These are phyloP conservation scores for Corbicula japonica DNA, from an alignment of 2,888 invertebrate genomes.

Conservation along the genomic window DNA sequence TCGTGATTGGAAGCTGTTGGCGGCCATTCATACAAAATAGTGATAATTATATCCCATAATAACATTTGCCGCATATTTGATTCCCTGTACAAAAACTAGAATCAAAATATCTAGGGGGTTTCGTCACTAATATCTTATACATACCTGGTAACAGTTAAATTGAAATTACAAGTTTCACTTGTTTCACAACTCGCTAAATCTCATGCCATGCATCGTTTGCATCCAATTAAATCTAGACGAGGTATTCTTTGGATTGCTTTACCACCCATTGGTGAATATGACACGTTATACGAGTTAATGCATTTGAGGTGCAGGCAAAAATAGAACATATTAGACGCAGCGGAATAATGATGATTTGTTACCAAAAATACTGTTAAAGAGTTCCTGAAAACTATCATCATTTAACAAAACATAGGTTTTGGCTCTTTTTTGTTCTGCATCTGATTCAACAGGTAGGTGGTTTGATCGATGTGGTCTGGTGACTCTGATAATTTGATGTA, in stretches of 20 bases:
- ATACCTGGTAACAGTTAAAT: neutral
- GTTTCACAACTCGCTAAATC: slow-evolving; percentile 1
- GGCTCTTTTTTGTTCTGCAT: no score
- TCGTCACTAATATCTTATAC: slow-evolving; percentile 1
- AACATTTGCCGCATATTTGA: no score
- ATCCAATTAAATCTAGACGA: slow-evolving; percentile 12
- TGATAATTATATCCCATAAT: no score
- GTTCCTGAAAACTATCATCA: no score
- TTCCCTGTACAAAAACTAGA: no score
- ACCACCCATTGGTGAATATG: slow-evolving; percentile 7
- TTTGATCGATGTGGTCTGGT: no score
- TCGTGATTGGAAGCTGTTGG: no score
- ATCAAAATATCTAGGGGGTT: neutral
- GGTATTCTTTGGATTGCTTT: slow-evolving; percentile 1
- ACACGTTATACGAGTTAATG: neutral
- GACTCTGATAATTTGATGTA: no score
- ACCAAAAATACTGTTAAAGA: neutral
- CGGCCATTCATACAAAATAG: no score
- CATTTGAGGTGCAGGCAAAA: slow-evolving; percentile 9
- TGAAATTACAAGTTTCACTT: slow-evolving; percentile 1
- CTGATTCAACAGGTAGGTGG: no score
- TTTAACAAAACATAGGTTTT: no score
- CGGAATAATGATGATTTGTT: slow-evolving; percentile 13
- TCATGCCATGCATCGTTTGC: slow-evolving; percentile 14
- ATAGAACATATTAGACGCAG: slow-evolving; percentile 8